Conservation (phyloP, 2,113 vertebrate species). For the Aythya baeri region DNA sequence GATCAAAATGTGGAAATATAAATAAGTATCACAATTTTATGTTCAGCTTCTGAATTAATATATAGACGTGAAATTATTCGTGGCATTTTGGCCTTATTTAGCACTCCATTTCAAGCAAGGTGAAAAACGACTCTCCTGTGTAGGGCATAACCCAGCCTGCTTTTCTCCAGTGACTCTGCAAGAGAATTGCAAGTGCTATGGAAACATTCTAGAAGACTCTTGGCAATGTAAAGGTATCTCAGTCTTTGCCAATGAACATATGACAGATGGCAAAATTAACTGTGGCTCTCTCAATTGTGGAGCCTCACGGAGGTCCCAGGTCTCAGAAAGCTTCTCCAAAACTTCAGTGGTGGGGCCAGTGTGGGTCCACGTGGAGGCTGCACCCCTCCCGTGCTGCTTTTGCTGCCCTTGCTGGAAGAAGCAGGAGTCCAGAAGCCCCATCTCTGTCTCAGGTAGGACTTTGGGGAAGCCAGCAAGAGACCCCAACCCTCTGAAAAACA, state of each 20-base stretch:
- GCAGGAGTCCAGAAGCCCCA: background rate
- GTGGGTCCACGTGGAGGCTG: background rate
- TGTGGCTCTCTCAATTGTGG: background rate
- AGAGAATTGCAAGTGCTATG: background rate
- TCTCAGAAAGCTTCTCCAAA: background rate
- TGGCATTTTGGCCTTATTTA: background rate
- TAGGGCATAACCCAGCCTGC: background rate
- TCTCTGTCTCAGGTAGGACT: background rate
- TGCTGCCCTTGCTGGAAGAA: background rate
- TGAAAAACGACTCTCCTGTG: background rate
- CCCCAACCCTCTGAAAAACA: background rate
- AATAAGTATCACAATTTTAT: background rate
- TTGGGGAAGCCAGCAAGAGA: background rate
- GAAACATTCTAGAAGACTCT: background rate
- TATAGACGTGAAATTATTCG: background rate
- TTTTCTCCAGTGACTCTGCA: background rate
- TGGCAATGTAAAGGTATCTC: background rate
- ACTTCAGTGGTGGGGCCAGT: background rate
- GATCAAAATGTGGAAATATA: background rate
- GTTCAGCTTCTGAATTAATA: background rate
- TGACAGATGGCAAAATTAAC: background rate
- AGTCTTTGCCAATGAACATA: background rate
- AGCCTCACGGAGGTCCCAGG: background rate
- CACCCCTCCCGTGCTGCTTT: background rate
- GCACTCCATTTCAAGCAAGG: background rate